Conservation (phyloP, 64 coral and sea anemone genomes). For the Actinia equina region DNA sequence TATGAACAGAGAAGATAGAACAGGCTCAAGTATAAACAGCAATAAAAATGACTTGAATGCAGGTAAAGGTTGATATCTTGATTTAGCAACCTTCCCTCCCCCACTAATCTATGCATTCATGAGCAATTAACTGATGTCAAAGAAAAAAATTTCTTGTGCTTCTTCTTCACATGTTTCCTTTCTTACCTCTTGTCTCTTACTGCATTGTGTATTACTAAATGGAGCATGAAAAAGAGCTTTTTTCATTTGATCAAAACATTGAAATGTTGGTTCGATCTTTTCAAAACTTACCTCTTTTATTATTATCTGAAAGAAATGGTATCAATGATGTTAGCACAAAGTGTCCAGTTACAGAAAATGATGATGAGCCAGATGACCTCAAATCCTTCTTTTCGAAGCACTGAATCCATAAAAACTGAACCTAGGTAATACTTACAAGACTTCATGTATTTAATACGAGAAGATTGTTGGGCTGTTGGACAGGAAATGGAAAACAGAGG, state of each 20-base stretch:
- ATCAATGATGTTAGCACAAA: slow-evolving; percentile 68
- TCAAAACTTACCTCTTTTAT: not conserved
- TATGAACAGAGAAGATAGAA: not conserved
- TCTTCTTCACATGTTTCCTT: too few species aligned
- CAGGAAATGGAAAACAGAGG: too few species aligned
- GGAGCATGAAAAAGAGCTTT: too few species aligned
- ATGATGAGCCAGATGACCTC: slow-evolving; percentile 64
- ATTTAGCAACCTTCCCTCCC: too few species aligned
- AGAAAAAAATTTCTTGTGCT: too few species aligned
- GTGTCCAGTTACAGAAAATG: slow-evolving; percentile 69
- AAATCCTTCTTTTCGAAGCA: not conserved
- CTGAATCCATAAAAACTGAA: not conserved
- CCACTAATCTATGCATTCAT: too few species aligned
- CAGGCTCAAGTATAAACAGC: not conserved
- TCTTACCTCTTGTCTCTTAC: too few species aligned
- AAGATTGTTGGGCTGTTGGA: too few species aligned
- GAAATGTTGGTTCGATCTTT: too few species aligned
- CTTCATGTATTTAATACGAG: not conserved
- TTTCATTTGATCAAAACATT: too few species aligned
- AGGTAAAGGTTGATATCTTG: not conserved
- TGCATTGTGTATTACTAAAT: too few species aligned
- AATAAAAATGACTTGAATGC: not conserved
- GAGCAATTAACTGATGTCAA: too few species aligned
- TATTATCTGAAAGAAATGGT: slow-evolving; percentile 49
- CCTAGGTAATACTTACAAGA: not conserved